These are phyloP conservation scores for Arvicanthis niloticus DNA, from an alignment of 2,113 vertebrate genomes.

Conservation along the genomic window DNA sequence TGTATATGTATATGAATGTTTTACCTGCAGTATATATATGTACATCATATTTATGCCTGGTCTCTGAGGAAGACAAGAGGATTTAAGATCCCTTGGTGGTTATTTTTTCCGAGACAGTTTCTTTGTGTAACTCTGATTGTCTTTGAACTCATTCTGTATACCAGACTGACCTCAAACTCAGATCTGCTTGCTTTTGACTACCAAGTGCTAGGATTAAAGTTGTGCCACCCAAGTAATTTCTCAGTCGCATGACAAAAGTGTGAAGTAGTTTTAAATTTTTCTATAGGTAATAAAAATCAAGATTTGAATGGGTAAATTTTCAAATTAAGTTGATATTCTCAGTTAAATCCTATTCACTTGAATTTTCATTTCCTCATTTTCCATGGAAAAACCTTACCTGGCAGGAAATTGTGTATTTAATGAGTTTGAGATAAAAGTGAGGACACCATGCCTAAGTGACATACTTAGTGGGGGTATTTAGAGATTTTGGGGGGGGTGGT, in stretches of 20 bases:
- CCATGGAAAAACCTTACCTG: neutral
- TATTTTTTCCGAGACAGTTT: neutral
- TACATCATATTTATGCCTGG: neutral
- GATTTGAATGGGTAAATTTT: neutral
- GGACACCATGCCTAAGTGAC: neutral
- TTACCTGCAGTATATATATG: neutral
- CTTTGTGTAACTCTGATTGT: neutral
- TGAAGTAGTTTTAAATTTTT: neutral
- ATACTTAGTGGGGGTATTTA: neutral
- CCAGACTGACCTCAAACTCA: no score
- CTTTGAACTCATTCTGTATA: neutral
- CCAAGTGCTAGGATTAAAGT: neutral
- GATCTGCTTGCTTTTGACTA: neutral
- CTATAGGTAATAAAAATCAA: neutral
- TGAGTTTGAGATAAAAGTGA: neutral
- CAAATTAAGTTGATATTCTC: neutral
- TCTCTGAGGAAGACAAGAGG: neutral
- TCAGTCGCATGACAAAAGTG: neutral
- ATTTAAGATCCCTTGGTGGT: neutral
- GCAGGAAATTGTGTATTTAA: slow-evolving; percentile 6
- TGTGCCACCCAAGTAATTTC: neutral
- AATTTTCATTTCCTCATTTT: slow-evolving; percentile 15
- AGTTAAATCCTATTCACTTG: neutral
- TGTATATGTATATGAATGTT: neutral
- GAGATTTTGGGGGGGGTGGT: no score